Evolutionary conservation across 2,113 vertebrate species (phyloP), one percentile per base, ranked within the genome.

Genomic region (Tenrec ecaudatus): DNA sequence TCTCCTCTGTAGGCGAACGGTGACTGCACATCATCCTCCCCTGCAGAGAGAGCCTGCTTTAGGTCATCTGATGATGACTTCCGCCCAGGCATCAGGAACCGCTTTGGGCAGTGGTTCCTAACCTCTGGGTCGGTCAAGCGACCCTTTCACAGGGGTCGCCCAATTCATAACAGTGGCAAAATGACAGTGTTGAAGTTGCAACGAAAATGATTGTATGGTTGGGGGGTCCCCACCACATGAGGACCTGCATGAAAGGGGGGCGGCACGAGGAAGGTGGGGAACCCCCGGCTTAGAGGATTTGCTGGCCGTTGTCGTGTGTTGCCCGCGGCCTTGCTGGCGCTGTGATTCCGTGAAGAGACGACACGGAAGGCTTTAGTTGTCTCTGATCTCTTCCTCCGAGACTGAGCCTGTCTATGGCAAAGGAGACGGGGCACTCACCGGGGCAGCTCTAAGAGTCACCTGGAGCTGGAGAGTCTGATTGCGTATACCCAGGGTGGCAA

Each of bases 261-360:
- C n/a, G n/a, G n/a, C n/a, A n/a, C n/a, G n/a, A n/a, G n/a, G n/a
- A n/a, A n/a, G n/a, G n/a, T n/a, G n/a, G n/a, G n/a, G n/a, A n/a
- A n/a, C n/a, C n/a, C n/a, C n/a, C n/a, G n/a, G 5, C 38, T 88
- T n/a, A 4, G 6, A 27, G 22, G 36, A 14, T 71, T 87, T 89
- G 53, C 66, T 87, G 68, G 60, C 33, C 36, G 9, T 7, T 7
- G 81, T 81, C 38, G n/a, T 62, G 17, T 53, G 60, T 75, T 94
- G 97, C 82, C 80, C 81, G 80, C 14, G 91, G 90, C 89, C 71
- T 90, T 58, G 47, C 86, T 66, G 76, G 53, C 90, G 90, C 86
- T 95, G 78, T 82, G 76, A 94, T 71, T 82, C 90, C 95, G 94
- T 93, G 86, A 95, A 84, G 92, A 94, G 29, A 66, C 29, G 93